Base-by-base conservation (phyloP, 2,797 vertebrate species). In the Pteropus rufus region DNA sequence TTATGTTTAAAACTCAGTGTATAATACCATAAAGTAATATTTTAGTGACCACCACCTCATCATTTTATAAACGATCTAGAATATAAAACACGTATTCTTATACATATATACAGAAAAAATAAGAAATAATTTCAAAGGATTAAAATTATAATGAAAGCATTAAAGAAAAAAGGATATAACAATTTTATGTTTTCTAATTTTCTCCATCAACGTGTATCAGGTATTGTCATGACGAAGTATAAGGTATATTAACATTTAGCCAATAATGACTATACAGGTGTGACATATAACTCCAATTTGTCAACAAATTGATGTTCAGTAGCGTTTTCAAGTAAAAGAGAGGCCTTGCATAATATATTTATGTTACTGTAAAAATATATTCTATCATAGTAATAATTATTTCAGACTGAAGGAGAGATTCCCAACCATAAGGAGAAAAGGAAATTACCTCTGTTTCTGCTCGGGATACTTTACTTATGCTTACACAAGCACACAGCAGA, bases 291-390 rank as follows among this genome's bases (percentile, higher is more conserved):
- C 24, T 44, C 9, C 26, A 44, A 85, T 77, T n/a, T 64, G 10
- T 26, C 26, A 54, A 39, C 46, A 62, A 91, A 44, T 7, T 34
- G 14, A 85, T 34, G 16, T 31, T 60, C 36, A 90, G 69, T 93
- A 77, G 62, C 64, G 41, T 60, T 93, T 92, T 92, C 80, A 88
- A 84, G 76, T 72, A 91, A 90, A 75, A 65, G 10, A 56, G 31
- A 70, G 31, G 23, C 5, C 80, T 65, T 73, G 21, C 49, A 44
- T 7, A 81, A 31, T 58, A 72, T 89, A 73, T 52, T 67, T 69
- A 23, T 86, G 15, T 79, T 90, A 41, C 77, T 94, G 11, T 77
- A 81, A 72, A 62, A 58, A 29, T 67, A 58, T 56, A 46, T 64
- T 58, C n/a, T 64, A 39, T 88, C 60, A 88, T 26, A 60, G 4